Base-by-base conservation (phyloP, 64 coral and sea anemone genomes). In the Porites australiensis region DNA sequence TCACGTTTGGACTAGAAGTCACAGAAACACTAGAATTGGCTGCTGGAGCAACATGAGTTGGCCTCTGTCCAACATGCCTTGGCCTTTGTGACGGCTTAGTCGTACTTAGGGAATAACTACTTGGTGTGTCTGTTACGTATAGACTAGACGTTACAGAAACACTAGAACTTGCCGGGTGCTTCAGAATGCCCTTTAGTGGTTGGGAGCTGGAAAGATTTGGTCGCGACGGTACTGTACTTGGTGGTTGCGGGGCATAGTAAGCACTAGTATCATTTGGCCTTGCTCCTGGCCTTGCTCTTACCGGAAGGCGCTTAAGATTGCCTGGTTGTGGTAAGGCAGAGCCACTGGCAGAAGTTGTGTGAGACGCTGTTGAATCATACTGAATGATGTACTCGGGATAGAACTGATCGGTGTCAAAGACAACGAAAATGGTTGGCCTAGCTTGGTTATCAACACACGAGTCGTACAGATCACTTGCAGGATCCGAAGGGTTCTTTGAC, bases 351-450 rank as follows among this genome's bases (percentile, higher is more conserved):
- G 60, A 65, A 47, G 14, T 14, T 46, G 60, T 19, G 4, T 49
- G 79, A 19, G 79, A 65, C 60, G 21, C 44, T 19, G 79, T 83
- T 18, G 60, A 65, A 79, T 91, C n/a, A n/a, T n/a, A 91, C 22
- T 58, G 43, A n/a, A 91, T 70, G n/a, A 91, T 45, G 51, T 91
- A 91, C 54, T 66, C 77, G 46, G 89, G 89, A 51, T 91, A 91
- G 37, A 47, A 82, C 68, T 91, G 89, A 70, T 91, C 89, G 12
- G 52, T 72, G 23, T 98, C 88, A 88, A 76, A 76, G 10, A 76
- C 22, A 15, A 76, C 74, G 23, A 76, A 76, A 50, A 76, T 76
- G 13, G 74, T 47, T 13, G 74, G 74, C 21, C 44, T 44, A 19
- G n/a, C 16, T 44, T 47, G 43, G 74, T 76, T 50, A 76, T 76